Evolutionary conservation across 2,113 vertebrate genomes (phyloP).

Genomic region (Festucalex cinctus): DNA sequence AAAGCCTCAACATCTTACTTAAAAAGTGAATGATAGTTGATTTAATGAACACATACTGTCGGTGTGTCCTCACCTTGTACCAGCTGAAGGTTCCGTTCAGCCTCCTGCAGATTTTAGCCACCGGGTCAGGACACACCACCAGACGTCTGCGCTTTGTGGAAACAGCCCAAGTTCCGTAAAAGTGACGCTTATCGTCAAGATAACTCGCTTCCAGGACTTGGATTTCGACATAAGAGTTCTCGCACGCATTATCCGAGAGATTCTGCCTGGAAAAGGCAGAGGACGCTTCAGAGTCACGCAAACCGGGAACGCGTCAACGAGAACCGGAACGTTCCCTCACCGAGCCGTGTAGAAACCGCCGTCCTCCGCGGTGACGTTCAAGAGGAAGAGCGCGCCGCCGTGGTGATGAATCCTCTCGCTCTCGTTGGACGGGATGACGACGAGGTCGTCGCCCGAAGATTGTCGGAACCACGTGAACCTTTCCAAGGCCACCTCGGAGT

Average conservation of each 20-base stretch:
- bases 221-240: background rate
- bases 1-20: too few species aligned
- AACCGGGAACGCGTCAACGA: background rate
- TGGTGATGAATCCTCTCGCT: slow-evolving; percentile 21
- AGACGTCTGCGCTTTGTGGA: fast-evolving
- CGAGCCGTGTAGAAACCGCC: slow-evolving; percentile 27
- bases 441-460: fast-evolving
- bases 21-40: too few species aligned
- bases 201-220: background rate
- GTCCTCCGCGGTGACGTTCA: slow-evolving; percentile 16
- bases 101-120: fast-evolving
- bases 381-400: slow-evolving; percentile 16
- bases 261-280: slow-evolving; percentile 13
- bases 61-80: slow-evolving; percentile 47
- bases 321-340: slow-evolving; percentile 22
- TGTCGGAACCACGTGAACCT: slow-evolving; percentile 35
- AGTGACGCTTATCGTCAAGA: background rate
- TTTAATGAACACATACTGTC: too few species aligned
- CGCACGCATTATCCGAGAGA: fast-evolving
- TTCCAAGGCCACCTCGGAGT: fast-evolving
- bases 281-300: background rate
- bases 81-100: slow-evolving; percentile 33
- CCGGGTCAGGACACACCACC: background rate
- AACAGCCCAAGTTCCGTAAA: fast-evolving
- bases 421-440: slow-evolving; percentile 18